Evolutionary conservation across 2,888 invertebrate species (phyloP).

Genomic region (Melieria omissa): DNA sequence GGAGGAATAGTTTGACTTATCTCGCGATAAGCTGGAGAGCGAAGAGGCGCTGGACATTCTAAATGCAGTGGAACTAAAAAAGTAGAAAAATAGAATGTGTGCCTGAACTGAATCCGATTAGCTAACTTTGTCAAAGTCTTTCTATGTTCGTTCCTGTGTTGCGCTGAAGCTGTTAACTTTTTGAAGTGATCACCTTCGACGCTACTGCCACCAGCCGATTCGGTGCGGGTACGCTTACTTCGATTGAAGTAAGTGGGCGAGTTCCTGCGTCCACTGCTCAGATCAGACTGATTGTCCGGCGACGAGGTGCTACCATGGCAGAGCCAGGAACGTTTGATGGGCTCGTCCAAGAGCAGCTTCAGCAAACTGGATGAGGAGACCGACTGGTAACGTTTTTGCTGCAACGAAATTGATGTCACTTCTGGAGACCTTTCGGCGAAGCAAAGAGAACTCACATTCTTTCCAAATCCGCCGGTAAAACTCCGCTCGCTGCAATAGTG

Average conservation of each 20-base stretch:
- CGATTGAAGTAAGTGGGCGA: constrained; percentile 43
- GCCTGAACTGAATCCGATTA: not conserved
- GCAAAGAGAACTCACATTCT: constrained; percentile 12
- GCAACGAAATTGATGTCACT: constrained; percentile 9
- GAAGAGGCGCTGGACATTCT: constrained; percentile 38
- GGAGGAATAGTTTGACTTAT: constrained; percentile 19
- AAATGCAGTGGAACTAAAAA: constrained; percentile 21
- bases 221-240: constrained; percentile 39
- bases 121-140: not conserved
- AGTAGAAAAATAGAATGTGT: not conserved
- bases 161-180: not conserved
- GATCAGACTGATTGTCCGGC: constrained; percentile 58
- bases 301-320: constrained; percentile 56
- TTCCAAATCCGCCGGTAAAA: constrained; percentile 11
- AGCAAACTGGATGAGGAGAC: constrained; percentile 65
- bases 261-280: constrained; percentile 49
- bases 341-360: constrained; percentile 63
- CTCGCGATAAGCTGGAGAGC: constrained; percentile 29
- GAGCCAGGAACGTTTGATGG: constrained; percentile 69
- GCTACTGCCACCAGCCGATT: constrained; percentile 47
- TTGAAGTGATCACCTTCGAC: constrained; percentile 49
- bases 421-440: not conserved
- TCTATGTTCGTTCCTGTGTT: not conserved
- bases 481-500: constrained; percentile 44
- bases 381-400: constrained; percentile 49